Evolutionary conservation across 1,140 invertebrate species (phyloP), one percentile per base, ranked within the genome.

Genomic region (Dendrolimus kikuchii): DNA sequence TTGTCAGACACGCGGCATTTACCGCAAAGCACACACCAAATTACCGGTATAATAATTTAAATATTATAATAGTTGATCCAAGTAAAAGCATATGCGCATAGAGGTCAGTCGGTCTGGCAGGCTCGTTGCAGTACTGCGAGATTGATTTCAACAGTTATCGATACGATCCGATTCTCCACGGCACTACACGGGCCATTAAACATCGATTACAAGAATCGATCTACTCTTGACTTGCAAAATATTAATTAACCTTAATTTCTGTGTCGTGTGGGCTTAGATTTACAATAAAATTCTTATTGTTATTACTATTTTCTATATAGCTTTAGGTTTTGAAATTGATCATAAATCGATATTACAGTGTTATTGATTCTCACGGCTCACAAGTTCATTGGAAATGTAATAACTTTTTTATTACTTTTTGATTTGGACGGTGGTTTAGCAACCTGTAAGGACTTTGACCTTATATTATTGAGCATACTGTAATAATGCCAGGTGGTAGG

Each of bases 141-240:
- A 49, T 50, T 37, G 48, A 43, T 38, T 10, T 7, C 7, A 38
- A 38, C 38, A 37, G 40, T 46, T 39, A 53, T 50, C 48, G 53
- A 39, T 55, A 40, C 40, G 42, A 55, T 45, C 40, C 48, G 41
- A 50, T 55, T 40, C 37, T 45, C 46, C 53, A 40, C 47, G 53
- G 7, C 38, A 40, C 37, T 45, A 38, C 23, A 23, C 23, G 23
- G 6, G 6, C 6, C 38, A 40, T 50, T 49, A 49, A 6, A 23
- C 53, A 23, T 6, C 40, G 40, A 45, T 55, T 49, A 0, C 40
- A 23, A 23, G 23, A 23, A 23, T 41, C 36, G 4, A 4, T 23
- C 46, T 23, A 9, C 48, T 10, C 36, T 36, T 38, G 46, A 3
- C 39, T 55, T 49, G 47, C 44, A 23, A 43, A 55, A 55, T 49